Evolutionary conservation across 2,797 vertebrate species (phyloP).

Genomic region (Siniperca obscura): DNA sequence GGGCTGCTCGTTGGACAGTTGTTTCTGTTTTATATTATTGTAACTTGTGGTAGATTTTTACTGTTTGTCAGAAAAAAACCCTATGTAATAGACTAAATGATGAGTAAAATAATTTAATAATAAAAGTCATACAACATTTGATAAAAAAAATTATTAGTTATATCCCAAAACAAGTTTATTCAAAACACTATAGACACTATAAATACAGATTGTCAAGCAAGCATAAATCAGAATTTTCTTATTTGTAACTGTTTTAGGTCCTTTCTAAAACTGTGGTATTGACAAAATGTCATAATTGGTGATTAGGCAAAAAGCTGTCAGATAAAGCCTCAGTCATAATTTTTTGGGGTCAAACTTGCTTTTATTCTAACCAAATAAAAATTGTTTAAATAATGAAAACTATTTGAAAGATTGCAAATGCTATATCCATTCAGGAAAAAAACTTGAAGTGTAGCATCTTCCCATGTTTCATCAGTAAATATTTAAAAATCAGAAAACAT

Average conservation of each 20-base stretch:
- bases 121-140: neutral
- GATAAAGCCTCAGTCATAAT: neutral
- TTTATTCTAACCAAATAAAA: neutral
- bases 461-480: neutral
- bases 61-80: neutral
- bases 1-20: neutral
- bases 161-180: neutral
- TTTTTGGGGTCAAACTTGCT: neutral
- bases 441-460: neutral
- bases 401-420: neutral
- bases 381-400: neutral
- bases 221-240: neutral
- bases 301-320: neutral
- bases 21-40: neutral
- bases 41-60: neutral
- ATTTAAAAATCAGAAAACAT: neutral
- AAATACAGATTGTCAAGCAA: neutral
- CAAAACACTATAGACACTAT: neutral
- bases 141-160: neutral
- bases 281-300: neutral
- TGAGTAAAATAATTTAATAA: neutral
- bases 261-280: neutral
- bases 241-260: neutral
- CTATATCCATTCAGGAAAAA: neutral
- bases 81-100: neutral